These are phyloP conservation scores for Ypsolopha scabrella DNA, from an alignment of 2,888 invertebrate genomes.

Conservation along the genomic window DNA sequence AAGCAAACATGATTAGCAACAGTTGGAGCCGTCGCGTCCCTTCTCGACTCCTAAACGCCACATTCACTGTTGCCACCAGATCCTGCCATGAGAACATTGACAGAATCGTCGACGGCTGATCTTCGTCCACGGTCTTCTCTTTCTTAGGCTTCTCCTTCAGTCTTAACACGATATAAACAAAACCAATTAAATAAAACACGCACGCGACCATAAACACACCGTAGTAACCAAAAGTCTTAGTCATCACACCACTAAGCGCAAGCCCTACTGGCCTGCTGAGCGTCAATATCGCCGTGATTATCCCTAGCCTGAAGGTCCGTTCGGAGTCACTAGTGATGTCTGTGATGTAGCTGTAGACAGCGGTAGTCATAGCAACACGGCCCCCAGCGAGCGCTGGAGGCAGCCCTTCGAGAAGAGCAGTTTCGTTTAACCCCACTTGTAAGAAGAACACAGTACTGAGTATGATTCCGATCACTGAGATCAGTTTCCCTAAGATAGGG, in stretches of 20 bases:
- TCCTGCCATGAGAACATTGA: constrained; percentile 48
- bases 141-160: constrained; percentile 42
- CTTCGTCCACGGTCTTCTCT: constrained; percentile 32
- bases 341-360: constrained; percentile 73
- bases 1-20: constrained; percentile 50
- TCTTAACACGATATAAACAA: constrained; percentile 52
- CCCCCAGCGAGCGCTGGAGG: constrained; percentile 74
- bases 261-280: constrained; percentile 64
- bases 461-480: constrained; percentile 66
- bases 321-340: constrained; percentile 71
- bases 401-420: constrained; percentile 67
- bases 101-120: constrained; percentile 29
- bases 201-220: constrained; percentile 57
- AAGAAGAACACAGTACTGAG: constrained; percentile 69
- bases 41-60: constrained; percentile 45
- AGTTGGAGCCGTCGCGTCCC: constrained; percentile 51
- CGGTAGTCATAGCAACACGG: constrained; percentile 70
- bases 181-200: constrained; percentile 52
- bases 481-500: constrained; percentile 69
- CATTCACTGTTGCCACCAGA: constrained; percentile 57
- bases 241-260: constrained; percentile 67
- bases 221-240: constrained; percentile 56
- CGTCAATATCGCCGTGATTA: constrained; percentile 67
- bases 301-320: constrained; percentile 73
- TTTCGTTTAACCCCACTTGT: constrained; percentile 65